Conservation (phyloP, 2,113 vertebrate genomes). For the Anseranas semipalmata region DNA sequence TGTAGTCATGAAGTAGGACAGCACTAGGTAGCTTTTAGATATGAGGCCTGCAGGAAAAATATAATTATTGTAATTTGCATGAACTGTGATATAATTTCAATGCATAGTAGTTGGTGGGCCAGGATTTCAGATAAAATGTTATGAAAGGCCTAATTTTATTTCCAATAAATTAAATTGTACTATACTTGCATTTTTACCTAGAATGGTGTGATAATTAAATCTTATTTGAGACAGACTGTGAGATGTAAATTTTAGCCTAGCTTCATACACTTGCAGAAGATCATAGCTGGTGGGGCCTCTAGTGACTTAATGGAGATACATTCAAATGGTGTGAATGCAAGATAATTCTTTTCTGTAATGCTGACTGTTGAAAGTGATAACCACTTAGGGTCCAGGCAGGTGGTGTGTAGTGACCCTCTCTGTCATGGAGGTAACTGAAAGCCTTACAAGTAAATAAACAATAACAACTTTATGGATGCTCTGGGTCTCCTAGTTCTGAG, state of each 20-base stretch:
- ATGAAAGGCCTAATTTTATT: not conserved
- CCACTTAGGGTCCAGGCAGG: rapidly evolving
- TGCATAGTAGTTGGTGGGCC: not conserved
- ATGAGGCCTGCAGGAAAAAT: not conserved
- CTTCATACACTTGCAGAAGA: not conserved
- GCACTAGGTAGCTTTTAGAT: not conserved
- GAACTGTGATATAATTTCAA: not conserved
- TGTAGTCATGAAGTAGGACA: not conserved
- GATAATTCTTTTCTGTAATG: not conserved
- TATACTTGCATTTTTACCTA: not conserved
- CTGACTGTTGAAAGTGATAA: not conserved
- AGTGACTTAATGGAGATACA: not conserved
- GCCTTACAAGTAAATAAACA: not conserved
- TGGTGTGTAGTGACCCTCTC: not conserved
- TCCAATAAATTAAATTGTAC: not conserved
- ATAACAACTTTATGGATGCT: not conserved
- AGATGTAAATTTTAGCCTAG: not conserved
- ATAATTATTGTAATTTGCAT: not conserved
- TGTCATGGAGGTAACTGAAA: not conserved
- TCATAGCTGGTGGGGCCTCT: not conserved
- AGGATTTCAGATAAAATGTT: not conserved
- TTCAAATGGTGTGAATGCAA: not conserved
- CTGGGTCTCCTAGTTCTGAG: not conserved
- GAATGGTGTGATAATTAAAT: not conserved
- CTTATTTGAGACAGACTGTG: not conserved